phyloP scores from a whole-genome alignment of 37 sponge, comb jelly and placozoan genomes.

The Cliona cf. orientalis region DNA sequence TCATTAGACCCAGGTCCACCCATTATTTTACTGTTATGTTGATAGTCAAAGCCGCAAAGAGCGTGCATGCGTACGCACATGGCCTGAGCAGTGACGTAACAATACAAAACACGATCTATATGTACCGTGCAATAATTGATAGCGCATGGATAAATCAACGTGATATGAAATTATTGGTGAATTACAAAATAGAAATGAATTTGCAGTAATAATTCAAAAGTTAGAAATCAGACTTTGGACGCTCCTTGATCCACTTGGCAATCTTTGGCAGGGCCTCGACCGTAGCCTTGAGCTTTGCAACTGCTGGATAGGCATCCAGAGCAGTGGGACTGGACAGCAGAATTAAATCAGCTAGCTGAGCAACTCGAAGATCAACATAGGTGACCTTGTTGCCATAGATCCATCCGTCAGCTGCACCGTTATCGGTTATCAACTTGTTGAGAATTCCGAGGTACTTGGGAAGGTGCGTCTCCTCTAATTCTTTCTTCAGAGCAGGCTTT shows the following conservation, averaged over 20 bases:
- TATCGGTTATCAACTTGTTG: not conserved
- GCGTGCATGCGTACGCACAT: no score
- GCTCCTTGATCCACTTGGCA: conserved; percentile 61
- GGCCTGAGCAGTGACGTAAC: no score
- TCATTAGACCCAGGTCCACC: no score
- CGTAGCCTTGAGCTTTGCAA: conserved; percentile 30
- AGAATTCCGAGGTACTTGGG: conserved; percentile 3
- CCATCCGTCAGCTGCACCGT: conserved; percentile 30
- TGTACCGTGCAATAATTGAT: no score
- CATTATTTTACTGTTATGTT: no score
- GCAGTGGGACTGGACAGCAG: not conserved
- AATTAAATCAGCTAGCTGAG: not conserved
- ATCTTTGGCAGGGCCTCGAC: conserved; percentile 52
- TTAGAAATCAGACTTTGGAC: conserved; percentile 46
- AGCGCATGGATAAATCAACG: no score
- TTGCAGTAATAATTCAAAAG: no score
- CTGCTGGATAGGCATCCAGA: conserved; percentile 31
- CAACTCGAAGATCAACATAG: conserved; percentile 29
- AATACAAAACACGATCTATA: no score
- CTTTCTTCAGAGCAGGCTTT: conserved; percentile 22
- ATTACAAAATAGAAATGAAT: no score
- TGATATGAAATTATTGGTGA: no score
- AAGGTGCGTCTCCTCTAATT: conserved; percentile 3
- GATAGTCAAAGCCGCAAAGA: no score
- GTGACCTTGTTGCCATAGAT: conserved; percentile 32